Evolutionary conservation across 64 coral and sea anemone species (phyloP).

Genomic region (Montipora foliosa): DNA sequence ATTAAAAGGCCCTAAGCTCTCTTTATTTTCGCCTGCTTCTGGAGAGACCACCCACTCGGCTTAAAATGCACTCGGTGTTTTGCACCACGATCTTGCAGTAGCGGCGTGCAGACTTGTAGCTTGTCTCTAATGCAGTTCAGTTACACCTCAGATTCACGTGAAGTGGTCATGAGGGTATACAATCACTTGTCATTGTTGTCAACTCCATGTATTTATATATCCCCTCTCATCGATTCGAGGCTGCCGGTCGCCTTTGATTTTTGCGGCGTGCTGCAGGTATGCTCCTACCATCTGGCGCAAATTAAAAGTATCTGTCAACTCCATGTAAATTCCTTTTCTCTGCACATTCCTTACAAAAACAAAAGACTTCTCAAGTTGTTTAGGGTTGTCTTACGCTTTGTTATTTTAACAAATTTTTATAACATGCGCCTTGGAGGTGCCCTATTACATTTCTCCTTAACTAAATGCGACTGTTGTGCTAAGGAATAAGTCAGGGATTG

Average conservation of each 20-base stretch:
- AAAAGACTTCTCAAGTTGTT: conserved; percentile 97
- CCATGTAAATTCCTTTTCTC: conserved; percentile 77
- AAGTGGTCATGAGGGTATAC: conserved; percentile 38
- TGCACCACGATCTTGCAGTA: not conserved
- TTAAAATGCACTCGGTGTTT: conserved; percentile 14
- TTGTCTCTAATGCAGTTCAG: conserved; percentile 11
- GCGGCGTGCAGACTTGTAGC: conserved; percentile 3
- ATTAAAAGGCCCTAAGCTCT: conserved; percentile 41
- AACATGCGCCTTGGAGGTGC: conserved; percentile 54
- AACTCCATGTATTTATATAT: conserved; percentile 55
- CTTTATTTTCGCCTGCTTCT: conserved; percentile 2
- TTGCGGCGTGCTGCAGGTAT: conserved; percentile 87
- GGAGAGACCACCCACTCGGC: conserved; percentile 15
- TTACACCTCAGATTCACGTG: conserved; percentile 33
- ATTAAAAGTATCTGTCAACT: conserved; percentile 91
- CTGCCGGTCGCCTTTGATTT: conserved; percentile 52
- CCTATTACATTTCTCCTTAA: not conserved
- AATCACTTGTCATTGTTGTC: conserved; percentile 28
- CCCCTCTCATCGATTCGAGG: conserved; percentile 59
- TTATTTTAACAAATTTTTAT: conserved; percentile 97
- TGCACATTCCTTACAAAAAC: conserved; percentile 95
- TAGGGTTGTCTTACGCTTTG: conserved; percentile 92
- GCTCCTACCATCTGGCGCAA: conserved; percentile 82
- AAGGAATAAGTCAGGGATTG: not conserved
- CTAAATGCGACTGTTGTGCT: conserved; percentile 42